phyloP scores from a whole-genome alignment of 2,113 vertebrate genomes.

The Mastomys natalensis region DNA sequence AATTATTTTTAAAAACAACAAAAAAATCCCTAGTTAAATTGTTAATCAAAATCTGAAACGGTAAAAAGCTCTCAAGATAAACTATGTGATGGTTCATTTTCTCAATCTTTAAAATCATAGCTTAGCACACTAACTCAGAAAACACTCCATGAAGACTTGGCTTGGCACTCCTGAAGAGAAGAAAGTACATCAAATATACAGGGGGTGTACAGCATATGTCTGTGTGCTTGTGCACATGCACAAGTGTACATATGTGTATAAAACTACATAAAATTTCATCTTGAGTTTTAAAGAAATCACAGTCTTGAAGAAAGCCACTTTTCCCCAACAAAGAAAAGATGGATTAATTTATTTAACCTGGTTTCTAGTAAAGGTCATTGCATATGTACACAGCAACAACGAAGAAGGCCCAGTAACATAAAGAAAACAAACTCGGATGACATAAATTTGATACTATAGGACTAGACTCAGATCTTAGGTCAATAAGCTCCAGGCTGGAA shows the following conservation, averaged over 20 bases:
- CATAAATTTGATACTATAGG: background rate
- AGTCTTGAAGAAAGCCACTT: conserved; percentile 19
- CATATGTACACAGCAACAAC: background rate
- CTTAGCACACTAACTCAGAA: background rate
- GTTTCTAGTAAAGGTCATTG: background rate
- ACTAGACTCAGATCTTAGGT: background rate
- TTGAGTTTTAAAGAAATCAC: conserved; percentile 9
- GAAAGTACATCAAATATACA: background rate
- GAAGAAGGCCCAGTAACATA: background rate
- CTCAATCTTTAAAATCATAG: background rate
- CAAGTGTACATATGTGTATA: background rate
- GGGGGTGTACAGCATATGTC: background rate
- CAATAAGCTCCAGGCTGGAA: background rate
- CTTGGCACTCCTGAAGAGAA: background rate
- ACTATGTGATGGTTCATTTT: background rate
- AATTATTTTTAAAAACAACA: background rate
- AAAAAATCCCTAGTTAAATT: conserved; percentile 12
- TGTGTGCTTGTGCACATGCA: background rate
- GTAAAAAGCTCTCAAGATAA: background rate
- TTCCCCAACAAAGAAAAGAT: background rate
- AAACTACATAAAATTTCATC: background rate
- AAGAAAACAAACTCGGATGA: background rate
- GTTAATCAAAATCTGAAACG: background rate
- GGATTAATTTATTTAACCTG: conserved; percentile 10
- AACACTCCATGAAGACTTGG: background rate